Conservation (phyloP, 2,888 invertebrate species). For the Lamproptera curius region DNA sequence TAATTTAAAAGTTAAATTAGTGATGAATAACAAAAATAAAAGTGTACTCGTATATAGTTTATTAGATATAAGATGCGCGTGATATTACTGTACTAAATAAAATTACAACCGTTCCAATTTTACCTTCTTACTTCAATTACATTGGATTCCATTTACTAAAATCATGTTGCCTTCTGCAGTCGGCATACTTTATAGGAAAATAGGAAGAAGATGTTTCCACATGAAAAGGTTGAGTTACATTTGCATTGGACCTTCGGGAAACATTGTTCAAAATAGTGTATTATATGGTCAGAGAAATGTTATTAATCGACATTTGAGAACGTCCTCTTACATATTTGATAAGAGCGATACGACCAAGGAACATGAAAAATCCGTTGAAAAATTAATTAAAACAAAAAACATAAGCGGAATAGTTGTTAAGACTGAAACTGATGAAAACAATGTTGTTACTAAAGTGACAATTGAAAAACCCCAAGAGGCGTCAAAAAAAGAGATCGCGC, state of each 20-base stretch:
- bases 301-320: slow-evolving; percentile 42
- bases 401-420: slow-evolving; percentile 60
- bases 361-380: slow-evolving; percentile 30
- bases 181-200: slow-evolving; percentile 54
- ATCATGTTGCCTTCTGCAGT: slow-evolving; percentile 58
- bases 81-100: neutral
- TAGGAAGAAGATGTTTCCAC: slow-evolving; percentile 48
- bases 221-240: slow-evolving; percentile 50
- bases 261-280: slow-evolving; percentile 35
- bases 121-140: slow-evolving; percentile 7
- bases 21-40: neutral
- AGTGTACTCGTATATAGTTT: neutral
- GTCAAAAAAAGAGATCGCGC: slow-evolving; percentile 31
- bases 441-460: slow-evolving; percentile 66
- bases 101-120: neutral
- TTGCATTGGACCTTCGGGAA: slow-evolving; percentile 37
- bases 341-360: slow-evolving; percentile 37
- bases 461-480: slow-evolving; percentile 50
- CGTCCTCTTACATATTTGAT: slow-evolving; percentile 43
- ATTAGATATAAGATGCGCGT: slow-evolving; percentile 2
- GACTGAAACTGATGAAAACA: slow-evolving; percentile 55
- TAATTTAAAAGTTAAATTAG: neutral
- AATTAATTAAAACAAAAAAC: slow-evolving; percentile 43
- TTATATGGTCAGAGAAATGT: slow-evolving; percentile 26
- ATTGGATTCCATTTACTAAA: slow-evolving; percentile 24